Conservation (phyloP, 2,113 vertebrate species). For the Choloepus hoffmanni region DNA sequence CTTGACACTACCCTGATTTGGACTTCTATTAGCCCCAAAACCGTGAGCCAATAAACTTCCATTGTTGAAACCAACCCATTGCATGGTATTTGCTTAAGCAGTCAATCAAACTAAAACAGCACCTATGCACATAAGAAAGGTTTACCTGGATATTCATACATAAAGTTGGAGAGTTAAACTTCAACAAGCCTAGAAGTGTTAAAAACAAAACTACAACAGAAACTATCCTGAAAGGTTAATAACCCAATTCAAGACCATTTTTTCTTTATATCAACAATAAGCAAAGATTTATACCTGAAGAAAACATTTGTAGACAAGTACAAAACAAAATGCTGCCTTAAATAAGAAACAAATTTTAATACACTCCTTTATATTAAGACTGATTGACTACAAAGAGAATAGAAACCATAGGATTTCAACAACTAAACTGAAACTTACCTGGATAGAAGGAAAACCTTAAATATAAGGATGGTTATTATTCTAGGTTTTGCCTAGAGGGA, state of each 20-base stretch:
- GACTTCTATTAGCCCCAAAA: no score
- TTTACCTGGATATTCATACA: not conserved
- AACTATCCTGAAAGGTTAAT: not conserved
- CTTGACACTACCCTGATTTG: no score
- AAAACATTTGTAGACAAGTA: not conserved
- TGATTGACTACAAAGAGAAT: not conserved
- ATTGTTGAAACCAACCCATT: no score
- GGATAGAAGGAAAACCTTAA: not conserved
- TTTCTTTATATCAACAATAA: conserved; percentile 18
- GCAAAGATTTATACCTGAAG: not conserved
- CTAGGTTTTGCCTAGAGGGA: not conserved
- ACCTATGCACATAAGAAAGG: not conserved
- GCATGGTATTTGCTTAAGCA: no score
- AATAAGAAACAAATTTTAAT: conserved; percentile 16
- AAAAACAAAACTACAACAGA: not conserved
- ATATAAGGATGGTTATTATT: not conserved
- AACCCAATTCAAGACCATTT: not conserved
- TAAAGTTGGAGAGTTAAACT: not conserved
- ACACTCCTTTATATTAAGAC: conserved; percentile 30
- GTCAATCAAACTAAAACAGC: no score
- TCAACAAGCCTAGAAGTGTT: not conserved
- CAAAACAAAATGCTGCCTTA: conserved; percentile 12
- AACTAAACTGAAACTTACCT: not conserved
- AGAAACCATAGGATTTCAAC: not conserved
- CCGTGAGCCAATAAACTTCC: no score